Evolutionary conservation across 2,888 invertebrate species (phyloP).

Genomic region (Xanthorhoe spadicearia): DNA sequence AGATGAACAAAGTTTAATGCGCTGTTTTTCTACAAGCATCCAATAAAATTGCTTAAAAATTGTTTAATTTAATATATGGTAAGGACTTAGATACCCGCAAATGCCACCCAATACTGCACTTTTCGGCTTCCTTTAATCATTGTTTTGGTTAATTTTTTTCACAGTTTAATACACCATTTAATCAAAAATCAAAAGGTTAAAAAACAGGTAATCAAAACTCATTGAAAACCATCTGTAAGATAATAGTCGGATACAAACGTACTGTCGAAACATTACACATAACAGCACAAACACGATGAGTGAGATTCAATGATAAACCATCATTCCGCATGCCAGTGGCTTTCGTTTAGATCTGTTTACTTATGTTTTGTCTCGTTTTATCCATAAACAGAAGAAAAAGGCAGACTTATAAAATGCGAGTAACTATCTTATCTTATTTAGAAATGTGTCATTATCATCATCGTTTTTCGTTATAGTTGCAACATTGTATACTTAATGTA

Average conservation of each 20-base stretch:
- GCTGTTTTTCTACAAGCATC: background rate
- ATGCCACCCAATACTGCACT: slow-evolving; percentile 60
- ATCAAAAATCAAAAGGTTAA: background rate
- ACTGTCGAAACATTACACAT: background rate
- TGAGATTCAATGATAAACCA: background rate
- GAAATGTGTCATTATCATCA: background rate
- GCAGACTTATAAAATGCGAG: background rate
- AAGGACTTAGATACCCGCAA: slow-evolving; percentile 57
- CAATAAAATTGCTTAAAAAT: background rate
- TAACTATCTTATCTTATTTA: background rate
- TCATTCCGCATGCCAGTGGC: background rate
- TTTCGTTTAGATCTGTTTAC: background rate
- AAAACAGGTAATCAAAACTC: background rate
- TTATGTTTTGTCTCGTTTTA: slow-evolving; percentile 3
- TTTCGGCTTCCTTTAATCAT: slow-evolving; percentile 34
- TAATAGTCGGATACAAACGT: background rate
- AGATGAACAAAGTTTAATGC: too few species aligned
- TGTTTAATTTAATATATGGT: background rate
- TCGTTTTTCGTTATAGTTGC: background rate
- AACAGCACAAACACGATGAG: background rate
- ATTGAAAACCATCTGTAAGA: background rate
- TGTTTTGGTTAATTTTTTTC: background rate
- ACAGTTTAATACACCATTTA: background rate
- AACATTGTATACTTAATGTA: too few species aligned
- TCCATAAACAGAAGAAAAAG: background rate